Percentiles rank a stretch among this genome's conserved stretches.
Evolutionary conservation across 1,140 invertebrate species (phyloP).

Genomic region (Drosophila kepulauana): DNA sequence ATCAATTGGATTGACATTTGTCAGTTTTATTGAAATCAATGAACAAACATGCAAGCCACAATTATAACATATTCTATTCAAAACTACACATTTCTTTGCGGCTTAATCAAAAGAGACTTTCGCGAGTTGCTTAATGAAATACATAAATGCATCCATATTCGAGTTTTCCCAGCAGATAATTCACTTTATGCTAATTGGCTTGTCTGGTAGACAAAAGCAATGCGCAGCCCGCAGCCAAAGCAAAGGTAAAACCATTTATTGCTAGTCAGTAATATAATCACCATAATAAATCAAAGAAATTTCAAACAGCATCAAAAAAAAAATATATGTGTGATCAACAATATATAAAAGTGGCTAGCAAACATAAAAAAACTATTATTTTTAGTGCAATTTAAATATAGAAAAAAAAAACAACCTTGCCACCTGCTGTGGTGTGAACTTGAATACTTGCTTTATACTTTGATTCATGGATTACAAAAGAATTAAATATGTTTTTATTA

Average conservation of each 20-base stretch:
- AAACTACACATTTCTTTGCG: conserved; percentile 2
- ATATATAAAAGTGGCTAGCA: conserved; percentile 25
- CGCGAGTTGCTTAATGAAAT: background rate
- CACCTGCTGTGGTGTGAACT: conserved; percentile 29
- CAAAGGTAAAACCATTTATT: conserved; percentile 17
- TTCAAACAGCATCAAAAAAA: conserved; percentile 46
- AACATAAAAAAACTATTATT: conserved; percentile 18
- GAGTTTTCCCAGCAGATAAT: conserved; percentile 17
- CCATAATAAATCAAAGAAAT: conserved; percentile 61
- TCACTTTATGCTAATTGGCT: conserved; percentile 50
- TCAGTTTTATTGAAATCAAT: conserved; percentile 3
- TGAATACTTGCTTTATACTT: conserved; percentile 1
- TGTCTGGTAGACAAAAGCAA: conserved; percentile 25
- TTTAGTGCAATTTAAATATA: conserved; percentile 18
- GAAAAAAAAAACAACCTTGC: conserved; percentile 3
- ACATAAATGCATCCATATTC: background rate
- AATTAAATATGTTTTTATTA: background rate
- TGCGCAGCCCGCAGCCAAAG: conserved; percentile 13
- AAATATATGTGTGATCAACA: conserved; percentile 37
- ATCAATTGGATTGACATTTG: conserved; percentile 34
- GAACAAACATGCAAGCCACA: background rate
- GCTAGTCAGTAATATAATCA: conserved; percentile 35
- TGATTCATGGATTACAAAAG: background rate
- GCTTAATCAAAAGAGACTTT: background rate
- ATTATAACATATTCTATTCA: conserved; percentile 2